Evolutionary conservation across 1,140 invertebrate genomes (phyloP), one percentile per base, ranked within the genome.

Genomic region (Centruroides sculpturatus): DNA sequence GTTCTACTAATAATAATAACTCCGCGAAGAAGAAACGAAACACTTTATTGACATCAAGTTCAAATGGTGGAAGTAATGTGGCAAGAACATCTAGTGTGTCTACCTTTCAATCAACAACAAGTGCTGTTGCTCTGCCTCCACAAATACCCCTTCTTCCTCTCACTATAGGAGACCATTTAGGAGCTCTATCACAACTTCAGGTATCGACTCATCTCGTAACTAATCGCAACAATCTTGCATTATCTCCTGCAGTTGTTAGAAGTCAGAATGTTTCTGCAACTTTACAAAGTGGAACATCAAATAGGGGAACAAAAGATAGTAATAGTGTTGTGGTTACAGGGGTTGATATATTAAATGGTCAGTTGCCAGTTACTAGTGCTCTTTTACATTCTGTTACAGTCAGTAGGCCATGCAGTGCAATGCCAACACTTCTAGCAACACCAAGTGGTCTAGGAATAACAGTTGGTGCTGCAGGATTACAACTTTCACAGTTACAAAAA

Each of bases 341-440:
- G 35, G 54, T 35, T 12, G 13, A 55, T 36, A 35, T 55, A 35
- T 12, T 55, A n/a, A 55, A 55, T 36, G 54, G 54, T 35, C 54
- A 55, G 35, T 35, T 55, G 6, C 54, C 54, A 1, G 54, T 34
- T 35, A 35, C 54, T 12, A 55, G 54, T 55, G 35, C 54, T 34
- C 54, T 55, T 55, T 34, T 55, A 34, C 54, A 55, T 55, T 55
- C 54, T 55, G 54, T 55, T 34, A 55, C 54, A 35, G 35, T 55
- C 11, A 55, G 35, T 55, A 34, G 54, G 23, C 23, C 23, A 13
- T n/a, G 5, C 12, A 34, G 50, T 51, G 12, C 50, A 13, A 34
- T n/a, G 12, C 50, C 50, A 13, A 51, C 12, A 51, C 23, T 51
- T 13, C 12, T 51, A 11, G 50, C 50, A 51, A 51, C 50, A 13